Evolutionary conservation across 2,888 invertebrate genomes (phyloP), one percentile per base, ranked within the genome.

Genomic region (Macrostomum cliftonense): DNA sequence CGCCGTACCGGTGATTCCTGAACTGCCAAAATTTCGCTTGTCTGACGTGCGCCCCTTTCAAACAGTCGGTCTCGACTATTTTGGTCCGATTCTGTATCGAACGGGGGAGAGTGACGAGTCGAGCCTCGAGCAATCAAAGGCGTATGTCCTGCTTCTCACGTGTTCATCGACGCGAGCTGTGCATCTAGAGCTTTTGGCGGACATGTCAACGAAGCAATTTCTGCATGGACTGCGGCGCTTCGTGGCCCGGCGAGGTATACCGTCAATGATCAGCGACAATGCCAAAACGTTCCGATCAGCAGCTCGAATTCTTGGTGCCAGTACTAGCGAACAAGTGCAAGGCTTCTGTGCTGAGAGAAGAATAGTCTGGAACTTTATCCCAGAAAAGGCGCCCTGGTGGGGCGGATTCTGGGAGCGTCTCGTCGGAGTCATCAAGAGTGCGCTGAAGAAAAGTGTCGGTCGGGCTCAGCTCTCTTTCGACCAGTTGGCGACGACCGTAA

Each of bases 261-360:
- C 63, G 0, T 52, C 44, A 12, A 54, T 59, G 5, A 59, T 69
- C 1, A 59, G 58, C 20, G 71, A 72, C 46, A 70, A 70, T 48
- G 66, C 65, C 0, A 62, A 61, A 0, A 68, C 68, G 52, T 71
- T 72, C 53, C 54, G 58, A 1, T 62, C 67, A 1, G 53, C 62
- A 0, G 52, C 56, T 2, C 69, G 62, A 53, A 62, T 73, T 13
- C 38, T 58, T 9, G n/a, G 45, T 2, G 39, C 37, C 12, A 14
- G 43, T 5, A 49, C 53, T 21, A 55, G 54, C 54, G 12, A 46
- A 2, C 11, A 20, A 12, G 37, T 56, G 14, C 14, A 40, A 19
- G 38, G 40, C 7, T 43, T 45, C 7, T 38, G n/a, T 43, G 42
- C 47, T 14, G 19, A 42, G 2, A 13, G 55, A 36, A 44, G 43